A percentile compares a stretch with the other conserved stretches of the same genome.
Evolutionary conservation across 1,140 invertebrate genomes (phyloP).

Genomic region (Drosophila tristis): DNA sequence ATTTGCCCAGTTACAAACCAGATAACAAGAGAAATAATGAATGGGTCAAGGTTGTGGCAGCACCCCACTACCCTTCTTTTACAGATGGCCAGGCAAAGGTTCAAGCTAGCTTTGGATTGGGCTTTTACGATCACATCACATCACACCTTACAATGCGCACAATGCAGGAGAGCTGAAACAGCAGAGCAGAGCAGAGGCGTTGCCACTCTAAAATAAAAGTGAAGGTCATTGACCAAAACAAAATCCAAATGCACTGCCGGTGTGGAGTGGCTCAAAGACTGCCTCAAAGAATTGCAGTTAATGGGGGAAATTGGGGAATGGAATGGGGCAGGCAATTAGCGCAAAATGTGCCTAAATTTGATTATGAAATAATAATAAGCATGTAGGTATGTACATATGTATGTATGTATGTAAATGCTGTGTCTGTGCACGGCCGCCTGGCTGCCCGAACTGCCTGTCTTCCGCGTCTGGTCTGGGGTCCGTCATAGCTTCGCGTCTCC

Average conservation of each 20-base stretch:
- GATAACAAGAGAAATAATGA: slow-evolving; percentile 39
- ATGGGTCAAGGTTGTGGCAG: slow-evolving; percentile 46
- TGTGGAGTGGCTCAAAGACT: background rate
- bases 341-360: slow-evolving; percentile 20
- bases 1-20: slow-evolving; percentile 17
- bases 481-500: slow-evolving; percentile 32
- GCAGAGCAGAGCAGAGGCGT: slow-evolving; percentile 7
- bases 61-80: slow-evolving; percentile 44
- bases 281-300: slow-evolving; percentile 38
- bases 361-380: slow-evolving; percentile 80
- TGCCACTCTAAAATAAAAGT: slow-evolving; percentile 26
- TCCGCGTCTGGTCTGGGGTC: slow-evolving; percentile 53
- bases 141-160: too few relatives aligned
- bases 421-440: background rate
- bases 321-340: too few relatives aligned
- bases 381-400: slow-evolving; percentile 25
- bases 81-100: slow-evolving; percentile 39
- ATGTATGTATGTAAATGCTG: slow-evolving; percentile 41
- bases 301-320: slow-evolving; percentile 36
- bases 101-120: slow-evolving; percentile 16
- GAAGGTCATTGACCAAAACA: slow-evolving; percentile 53
- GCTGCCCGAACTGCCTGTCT: slow-evolving; percentile 36
- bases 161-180: slow-evolving; percentile 5
- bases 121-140: too few relatives aligned
- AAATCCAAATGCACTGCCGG: slow-evolving; percentile 14